Evolutionary conservation across 2,888 invertebrate species (phyloP).

Genomic region (Dorcus hopei): DNA sequence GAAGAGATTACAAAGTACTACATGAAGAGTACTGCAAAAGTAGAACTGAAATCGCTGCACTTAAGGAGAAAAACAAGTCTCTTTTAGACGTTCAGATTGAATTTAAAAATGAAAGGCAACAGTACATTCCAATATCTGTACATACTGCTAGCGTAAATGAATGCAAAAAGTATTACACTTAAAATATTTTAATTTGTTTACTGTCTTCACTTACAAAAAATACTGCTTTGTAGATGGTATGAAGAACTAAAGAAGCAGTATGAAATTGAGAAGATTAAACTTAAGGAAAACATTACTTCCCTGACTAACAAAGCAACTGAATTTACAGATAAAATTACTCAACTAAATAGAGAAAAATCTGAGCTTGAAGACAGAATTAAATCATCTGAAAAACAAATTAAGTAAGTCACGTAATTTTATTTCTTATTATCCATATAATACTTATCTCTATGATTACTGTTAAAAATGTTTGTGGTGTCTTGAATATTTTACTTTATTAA

Average conservation of each 20-base stretch:
- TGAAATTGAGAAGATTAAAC: constrained; percentile 62
- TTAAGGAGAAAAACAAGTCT: constrained; percentile 59
- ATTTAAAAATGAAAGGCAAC: constrained; percentile 53
- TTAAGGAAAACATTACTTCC: constrained; percentile 54
- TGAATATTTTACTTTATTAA: neutral
- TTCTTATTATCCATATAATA: neutral
- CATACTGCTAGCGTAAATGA: constrained; percentile 69
- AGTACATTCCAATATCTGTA: constrained; percentile 61
- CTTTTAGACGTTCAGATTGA: constrained; percentile 54
- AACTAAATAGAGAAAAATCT: constrained; percentile 49
- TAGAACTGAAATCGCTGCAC: constrained; percentile 57
- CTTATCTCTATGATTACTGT: neutral
- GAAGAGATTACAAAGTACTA: constrained; percentile 62
- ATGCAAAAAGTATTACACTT: constrained; percentile 59
- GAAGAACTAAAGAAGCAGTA: constrained; percentile 75
- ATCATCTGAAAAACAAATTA: constrained; percentile 53
- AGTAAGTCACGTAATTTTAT: constrained; percentile 33
- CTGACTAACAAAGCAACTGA: constrained; percentile 50
- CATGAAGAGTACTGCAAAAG: constrained; percentile 61
- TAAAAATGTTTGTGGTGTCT: neutral
- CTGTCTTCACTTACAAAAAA: neutral
- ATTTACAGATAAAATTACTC: constrained; percentile 52
- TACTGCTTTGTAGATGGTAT: constrained; percentile 54
- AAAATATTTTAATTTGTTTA: neutral
- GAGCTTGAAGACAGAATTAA: constrained; percentile 54